Evolutionary conservation across 2,113 vertebrate genomes (phyloP).

Genomic region (Nanorana parkeri): DNA sequence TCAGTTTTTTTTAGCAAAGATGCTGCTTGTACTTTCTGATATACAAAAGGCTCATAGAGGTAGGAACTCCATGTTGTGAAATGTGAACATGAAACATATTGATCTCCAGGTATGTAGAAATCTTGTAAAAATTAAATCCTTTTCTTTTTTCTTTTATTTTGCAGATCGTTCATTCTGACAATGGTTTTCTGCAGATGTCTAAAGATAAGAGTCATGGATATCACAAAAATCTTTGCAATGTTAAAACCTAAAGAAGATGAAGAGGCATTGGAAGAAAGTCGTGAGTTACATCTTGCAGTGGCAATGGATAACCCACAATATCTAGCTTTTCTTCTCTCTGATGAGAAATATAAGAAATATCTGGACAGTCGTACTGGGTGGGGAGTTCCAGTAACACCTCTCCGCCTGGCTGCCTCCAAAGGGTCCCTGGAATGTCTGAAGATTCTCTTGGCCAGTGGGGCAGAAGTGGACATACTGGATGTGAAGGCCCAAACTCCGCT

Average conservation of each 20-base stretch:
- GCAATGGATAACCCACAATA: conserved; percentile 73
- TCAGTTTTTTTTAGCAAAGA: too few relatives aligned
- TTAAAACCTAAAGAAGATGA: conserved; percentile 82
- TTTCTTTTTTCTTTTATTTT: conserved; percentile 44
- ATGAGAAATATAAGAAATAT: conserved; percentile 79
- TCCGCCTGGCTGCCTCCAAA: conserved; percentile 83
- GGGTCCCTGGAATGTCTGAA: conserved; percentile 81
- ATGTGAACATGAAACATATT: too few relatives aligned
- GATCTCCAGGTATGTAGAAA: too few relatives aligned
- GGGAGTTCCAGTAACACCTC: conserved; percentile 86
- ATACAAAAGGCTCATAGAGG: too few relatives aligned
- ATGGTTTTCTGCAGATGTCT: conserved; percentile 62
- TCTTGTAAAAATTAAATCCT: too few relatives aligned
- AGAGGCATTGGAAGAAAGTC: conserved; percentile 65
- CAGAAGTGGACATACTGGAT: conserved; percentile 88
- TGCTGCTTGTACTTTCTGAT: too few relatives aligned
- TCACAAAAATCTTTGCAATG: conserved; percentile 92
- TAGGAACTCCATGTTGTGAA: too few relatives aligned
- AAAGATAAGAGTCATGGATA: conserved; percentile 90
- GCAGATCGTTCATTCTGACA: conserved; percentile 62
- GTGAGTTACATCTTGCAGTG: conserved; percentile 80
- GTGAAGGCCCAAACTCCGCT: conserved; percentile 95
- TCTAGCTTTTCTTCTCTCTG: conserved; percentile 78
- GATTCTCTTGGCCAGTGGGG: conserved; percentile 83
- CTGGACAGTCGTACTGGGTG: conserved; percentile 87